These are phyloP conservation scores for Rhinoraja longicauda DNA, from an alignment of 2,797 vertebrate genomes.

Conservation along the genomic window DNA sequence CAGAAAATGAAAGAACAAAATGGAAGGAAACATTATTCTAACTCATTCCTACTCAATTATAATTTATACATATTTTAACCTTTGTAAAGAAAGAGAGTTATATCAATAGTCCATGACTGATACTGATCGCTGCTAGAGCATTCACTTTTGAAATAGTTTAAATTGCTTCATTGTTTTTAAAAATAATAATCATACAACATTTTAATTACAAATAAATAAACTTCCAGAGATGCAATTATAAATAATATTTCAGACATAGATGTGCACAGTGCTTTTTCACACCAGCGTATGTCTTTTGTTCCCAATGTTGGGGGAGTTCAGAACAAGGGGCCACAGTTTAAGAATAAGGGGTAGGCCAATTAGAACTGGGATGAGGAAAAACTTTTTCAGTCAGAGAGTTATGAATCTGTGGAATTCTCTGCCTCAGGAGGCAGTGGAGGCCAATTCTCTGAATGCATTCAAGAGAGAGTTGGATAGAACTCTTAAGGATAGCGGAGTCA, in stretches of 20 bases:
- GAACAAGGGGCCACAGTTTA: no score
- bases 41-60: background rate
- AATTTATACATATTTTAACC: background rate
- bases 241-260: background rate
- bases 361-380: no score
- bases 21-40: background rate
- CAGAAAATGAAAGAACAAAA: background rate
- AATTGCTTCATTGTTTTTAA: background rate
- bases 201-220: background rate
- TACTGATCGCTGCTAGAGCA: background rate
- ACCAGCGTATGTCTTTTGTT: background rate
- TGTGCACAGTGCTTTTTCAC: background rate
- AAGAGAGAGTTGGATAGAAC: no score
- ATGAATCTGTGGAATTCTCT: no score
- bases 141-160: background rate
- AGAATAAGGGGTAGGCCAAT: no score
- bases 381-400: no score
- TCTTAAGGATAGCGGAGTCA: no score
- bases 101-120: background rate
- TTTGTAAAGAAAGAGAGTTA: no score
- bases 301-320: no score
- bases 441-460: no score
- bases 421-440: no score
- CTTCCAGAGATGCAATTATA: background rate
- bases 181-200: background rate